A percentile compares a stretch with the other conserved stretches of the same genome.
phyloP scores from a whole-genome alignment of 1,140 invertebrate species.

The Platorchestia sp. region DNA sequence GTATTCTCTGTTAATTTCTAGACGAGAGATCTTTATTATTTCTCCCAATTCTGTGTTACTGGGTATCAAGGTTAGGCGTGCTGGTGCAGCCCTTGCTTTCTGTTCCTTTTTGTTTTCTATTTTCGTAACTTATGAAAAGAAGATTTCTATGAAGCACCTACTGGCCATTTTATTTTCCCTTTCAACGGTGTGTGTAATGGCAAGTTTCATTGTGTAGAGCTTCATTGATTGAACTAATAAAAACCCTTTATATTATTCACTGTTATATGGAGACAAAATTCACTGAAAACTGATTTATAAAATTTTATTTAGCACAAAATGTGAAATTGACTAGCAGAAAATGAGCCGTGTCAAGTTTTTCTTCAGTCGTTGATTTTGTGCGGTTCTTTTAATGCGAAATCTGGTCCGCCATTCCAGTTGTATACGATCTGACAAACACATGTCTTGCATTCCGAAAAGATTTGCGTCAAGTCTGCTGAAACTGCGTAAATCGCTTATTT shows the following conservation, averaged over 20 bases:
- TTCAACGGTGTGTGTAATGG: background rate
- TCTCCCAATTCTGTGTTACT: background rate
- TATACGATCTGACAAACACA: no score
- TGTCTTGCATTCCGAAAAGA: no score
- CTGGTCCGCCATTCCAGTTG: no score
- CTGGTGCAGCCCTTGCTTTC: background rate
- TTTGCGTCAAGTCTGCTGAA: no score
- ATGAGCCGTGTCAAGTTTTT: no score
- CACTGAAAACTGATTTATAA: background rate
- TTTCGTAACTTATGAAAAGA: background rate
- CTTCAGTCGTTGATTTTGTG: no score
- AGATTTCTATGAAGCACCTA: background rate
- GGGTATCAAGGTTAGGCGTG: background rate
- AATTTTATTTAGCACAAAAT: no score
- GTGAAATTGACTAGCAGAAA: no score
- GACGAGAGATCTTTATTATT: background rate
- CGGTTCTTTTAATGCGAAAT: no score
- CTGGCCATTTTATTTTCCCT: background rate
- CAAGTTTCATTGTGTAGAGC: background rate
- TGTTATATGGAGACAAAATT: background rate
- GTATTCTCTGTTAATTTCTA: background rate
- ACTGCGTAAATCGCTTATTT: no score
- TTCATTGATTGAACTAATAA: background rate
- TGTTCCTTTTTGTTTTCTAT: background rate
- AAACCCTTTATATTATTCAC: background rate